These are phyloP conservation scores for Escarpia spicata DNA, from an alignment of 2,888 invertebrate species.

Conservation along the genomic window DNA sequence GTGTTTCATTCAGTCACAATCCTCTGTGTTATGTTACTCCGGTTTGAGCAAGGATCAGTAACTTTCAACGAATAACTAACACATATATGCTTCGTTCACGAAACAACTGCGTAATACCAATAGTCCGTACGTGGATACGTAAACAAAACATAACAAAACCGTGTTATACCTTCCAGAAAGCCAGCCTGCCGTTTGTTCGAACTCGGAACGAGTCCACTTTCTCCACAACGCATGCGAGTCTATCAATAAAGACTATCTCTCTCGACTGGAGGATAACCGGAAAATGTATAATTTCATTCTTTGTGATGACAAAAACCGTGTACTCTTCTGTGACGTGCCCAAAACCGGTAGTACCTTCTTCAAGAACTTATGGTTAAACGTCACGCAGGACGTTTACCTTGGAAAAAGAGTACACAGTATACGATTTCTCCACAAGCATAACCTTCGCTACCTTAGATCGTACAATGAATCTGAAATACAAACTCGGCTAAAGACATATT, in stretches of 20 bases:
- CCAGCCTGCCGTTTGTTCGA: not conserved
- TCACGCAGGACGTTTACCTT: not conserved
- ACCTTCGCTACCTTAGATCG: not conserved
- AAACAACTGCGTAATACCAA: not conserved
- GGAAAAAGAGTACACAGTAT: not conserved
- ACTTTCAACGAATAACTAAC: no score
- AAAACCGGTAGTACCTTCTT: not conserved
- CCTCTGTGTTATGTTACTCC: no score
- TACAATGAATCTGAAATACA: not conserved
- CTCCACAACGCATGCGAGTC: not conserved
- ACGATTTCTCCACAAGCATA: not conserved
- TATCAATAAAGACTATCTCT: not conserved
- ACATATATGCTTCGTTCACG: no score
- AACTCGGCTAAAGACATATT: not conserved
- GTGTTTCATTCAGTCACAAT: no score
- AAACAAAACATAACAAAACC: not conserved
- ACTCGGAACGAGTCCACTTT: not conserved
- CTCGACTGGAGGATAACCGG: not conserved
- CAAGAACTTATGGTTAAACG: not conserved
- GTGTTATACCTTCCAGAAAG: not conserved
- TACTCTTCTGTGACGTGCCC: not conserved
- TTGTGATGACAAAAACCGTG: not conserved
- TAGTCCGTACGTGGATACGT: not conserved
- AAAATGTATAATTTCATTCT: not conserved
- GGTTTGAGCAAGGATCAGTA: no score